A percentile compares a stretch with the other conserved stretches of the same genome.
These are phyloP conservation scores for Oncorhynchus gorbuscha DNA, from an alignment of 2,113 vertebrate species.

Conservation along the genomic window DNA sequence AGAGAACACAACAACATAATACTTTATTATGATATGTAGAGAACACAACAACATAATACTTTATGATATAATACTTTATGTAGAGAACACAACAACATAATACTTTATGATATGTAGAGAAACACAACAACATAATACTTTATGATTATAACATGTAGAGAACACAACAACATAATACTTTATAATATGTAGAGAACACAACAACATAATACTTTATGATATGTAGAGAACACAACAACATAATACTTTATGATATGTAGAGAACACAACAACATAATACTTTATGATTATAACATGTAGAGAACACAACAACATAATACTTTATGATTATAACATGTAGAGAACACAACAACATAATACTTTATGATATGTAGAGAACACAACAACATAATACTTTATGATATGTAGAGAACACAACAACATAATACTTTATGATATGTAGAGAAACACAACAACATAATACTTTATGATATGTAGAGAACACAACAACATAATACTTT, in stretches of 20 bases:
- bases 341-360: background rate
- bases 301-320: conserved; percentile 1
- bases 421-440: background rate
- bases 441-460: background rate
- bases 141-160: too few relatives aligned
- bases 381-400: too few relatives aligned
- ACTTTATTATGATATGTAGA: too few relatives aligned
- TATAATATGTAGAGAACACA: too few relatives aligned
- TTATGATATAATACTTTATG: too few relatives aligned
- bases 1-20: background rate
- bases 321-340: too few relatives aligned
- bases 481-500: background rate
- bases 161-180: background rate
- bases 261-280: background rate
- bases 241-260: too few relatives aligned
- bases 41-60: background rate
- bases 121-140: background rate
- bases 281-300: conserved; percentile 5
- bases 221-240: too few relatives aligned
- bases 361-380: too few relatives aligned
- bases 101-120: too few relatives aligned
- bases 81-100: background rate
- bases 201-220: too few relatives aligned
- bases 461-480: background rate
- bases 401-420: background rate